These are phyloP conservation scores for Nephila pilipes DNA, from an alignment of 1,140 invertebrate species.

Conservation along the genomic window DNA sequence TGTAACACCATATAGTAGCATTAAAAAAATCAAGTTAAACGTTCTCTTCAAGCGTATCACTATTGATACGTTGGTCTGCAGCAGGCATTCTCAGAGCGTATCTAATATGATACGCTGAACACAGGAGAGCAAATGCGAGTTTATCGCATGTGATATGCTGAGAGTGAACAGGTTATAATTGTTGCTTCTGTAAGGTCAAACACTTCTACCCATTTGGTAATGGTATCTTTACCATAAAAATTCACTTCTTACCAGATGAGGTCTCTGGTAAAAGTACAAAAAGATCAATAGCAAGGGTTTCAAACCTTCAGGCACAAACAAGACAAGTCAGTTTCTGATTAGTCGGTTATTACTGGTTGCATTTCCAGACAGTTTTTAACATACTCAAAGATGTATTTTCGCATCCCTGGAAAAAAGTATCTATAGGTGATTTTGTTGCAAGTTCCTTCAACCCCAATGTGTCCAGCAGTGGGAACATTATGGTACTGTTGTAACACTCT, in stretches of 20 bases:
- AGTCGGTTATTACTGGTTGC: background rate
- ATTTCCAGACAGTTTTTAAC: constrained; percentile 37
- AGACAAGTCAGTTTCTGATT: background rate
- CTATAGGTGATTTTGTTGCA: background rate
- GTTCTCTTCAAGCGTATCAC: too few species aligned
- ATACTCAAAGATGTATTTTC: too few species aligned
- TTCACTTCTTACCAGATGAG: constrained; percentile 11
- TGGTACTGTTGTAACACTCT: constrained; percentile 27
- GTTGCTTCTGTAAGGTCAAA: constrained; percentile 7
- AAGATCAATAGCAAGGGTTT: constrained; percentile 58
- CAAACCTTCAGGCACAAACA: background rate
- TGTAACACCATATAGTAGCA: too few species aligned
- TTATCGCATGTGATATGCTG: too few species aligned
- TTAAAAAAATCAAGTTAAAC: too few species aligned
- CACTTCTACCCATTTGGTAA: constrained; percentile 56
- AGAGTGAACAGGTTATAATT: too few species aligned
- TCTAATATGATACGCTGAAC: too few species aligned
- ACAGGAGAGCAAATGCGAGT: too few species aligned
- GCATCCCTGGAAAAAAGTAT: constrained; percentile 40
- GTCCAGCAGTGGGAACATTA: constrained; percentile 33
- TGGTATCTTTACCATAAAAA: constrained; percentile 6
- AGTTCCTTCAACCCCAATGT: constrained; percentile 20
- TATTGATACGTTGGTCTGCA: too few species aligned
- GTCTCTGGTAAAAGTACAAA: constrained; percentile 29
- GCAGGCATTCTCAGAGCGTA: too few species aligned